These are phyloP conservation scores for Sparidentex hasta DNA, from an alignment of 2,797 vertebrate genomes.

Conservation along the genomic window DNA sequence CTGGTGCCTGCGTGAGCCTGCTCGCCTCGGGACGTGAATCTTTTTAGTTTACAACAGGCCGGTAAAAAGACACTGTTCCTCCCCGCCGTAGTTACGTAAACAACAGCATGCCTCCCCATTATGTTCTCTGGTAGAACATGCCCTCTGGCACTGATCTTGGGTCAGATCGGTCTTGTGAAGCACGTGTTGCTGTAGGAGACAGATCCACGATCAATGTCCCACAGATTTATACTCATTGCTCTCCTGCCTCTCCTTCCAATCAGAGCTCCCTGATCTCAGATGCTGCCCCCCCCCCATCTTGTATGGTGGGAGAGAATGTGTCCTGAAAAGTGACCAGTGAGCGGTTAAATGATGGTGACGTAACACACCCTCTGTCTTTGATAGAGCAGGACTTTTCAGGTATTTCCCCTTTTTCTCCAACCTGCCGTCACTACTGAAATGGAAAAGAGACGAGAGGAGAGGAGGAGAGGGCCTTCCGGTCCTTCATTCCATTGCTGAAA, in stretches of 20 bases:
- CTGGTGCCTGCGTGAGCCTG: constrained; percentile 36
- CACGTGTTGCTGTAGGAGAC: not conserved
- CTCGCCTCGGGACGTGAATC: constrained; percentile 53
- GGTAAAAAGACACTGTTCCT: constrained; percentile 44
- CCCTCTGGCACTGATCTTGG: constrained; percentile 38
- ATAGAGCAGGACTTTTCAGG: constrained; percentile 32
- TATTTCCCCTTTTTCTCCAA: constrained; percentile 17
- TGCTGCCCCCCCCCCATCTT: not conserved
- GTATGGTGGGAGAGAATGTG: not conserved
- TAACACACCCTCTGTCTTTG: constrained; percentile 9
- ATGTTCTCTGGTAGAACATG: constrained; percentile 28
- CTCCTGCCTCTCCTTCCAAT: not conserved
- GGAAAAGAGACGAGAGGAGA: constrained; percentile 5
- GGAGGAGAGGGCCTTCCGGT: constrained; percentile 36
- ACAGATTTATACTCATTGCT: not conserved
- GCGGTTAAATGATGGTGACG: constrained; percentile 6
- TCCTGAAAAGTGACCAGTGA: not conserved
- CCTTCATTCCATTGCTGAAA: constrained; percentile 46
- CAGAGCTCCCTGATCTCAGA: not conserved
- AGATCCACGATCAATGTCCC: not conserved
- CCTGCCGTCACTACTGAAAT: not conserved
- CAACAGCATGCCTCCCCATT: constrained; percentile 32
- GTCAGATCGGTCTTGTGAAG: constrained; percentile 8
- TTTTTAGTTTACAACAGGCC: constrained; percentile 49
- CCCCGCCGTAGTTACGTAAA: constrained; percentile 50